phyloP scores from a whole-genome alignment of 2,797 vertebrate genomes.

The Amazona finschi region DNA sequence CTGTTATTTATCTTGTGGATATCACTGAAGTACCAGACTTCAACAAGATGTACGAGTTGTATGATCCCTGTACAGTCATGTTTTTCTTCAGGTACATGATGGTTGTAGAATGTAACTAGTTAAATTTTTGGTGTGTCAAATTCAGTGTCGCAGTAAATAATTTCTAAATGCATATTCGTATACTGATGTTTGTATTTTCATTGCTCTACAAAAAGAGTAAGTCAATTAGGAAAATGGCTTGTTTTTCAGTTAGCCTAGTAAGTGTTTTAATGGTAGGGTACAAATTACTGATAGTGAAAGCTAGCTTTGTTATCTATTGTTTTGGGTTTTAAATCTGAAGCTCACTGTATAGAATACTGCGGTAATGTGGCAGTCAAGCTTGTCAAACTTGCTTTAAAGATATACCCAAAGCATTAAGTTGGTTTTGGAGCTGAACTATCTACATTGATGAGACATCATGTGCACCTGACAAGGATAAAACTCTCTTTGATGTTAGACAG shows the following conservation, averaged over 20 bases:
- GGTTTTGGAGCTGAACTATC: neutral
- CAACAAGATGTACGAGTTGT: constrained; percentile 99
- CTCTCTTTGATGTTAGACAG: neutral
- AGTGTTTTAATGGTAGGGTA: neutral
- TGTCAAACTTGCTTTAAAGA: neutral
- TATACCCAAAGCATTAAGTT: neutral
- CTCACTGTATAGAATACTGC: neutral
- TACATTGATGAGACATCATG: neutral
- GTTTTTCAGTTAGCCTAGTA: neutral
- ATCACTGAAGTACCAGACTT: constrained; percentile 99
- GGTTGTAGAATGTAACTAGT: neutral
- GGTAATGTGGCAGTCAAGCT: neutral
- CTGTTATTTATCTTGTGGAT: constrained; percentile 97
- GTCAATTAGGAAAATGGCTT: neutral
- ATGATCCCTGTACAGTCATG: constrained; percentile 98
- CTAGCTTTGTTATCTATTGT: neutral
- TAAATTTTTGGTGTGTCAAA: neutral
- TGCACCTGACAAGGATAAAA: neutral
- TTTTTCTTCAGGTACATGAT: constrained; percentile 95
- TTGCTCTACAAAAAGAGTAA: neutral
- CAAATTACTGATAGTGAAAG: neutral
- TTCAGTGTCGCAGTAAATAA: neutral
- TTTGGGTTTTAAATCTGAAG: neutral
- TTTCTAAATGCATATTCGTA: neutral
- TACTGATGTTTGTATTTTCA: neutral